A percentile compares a stretch with the other conserved stretches of the same genome.
Conservation (phyloP, 2,797 vertebrate genomes). For the Eleutherodactylus coqui region DNA sequence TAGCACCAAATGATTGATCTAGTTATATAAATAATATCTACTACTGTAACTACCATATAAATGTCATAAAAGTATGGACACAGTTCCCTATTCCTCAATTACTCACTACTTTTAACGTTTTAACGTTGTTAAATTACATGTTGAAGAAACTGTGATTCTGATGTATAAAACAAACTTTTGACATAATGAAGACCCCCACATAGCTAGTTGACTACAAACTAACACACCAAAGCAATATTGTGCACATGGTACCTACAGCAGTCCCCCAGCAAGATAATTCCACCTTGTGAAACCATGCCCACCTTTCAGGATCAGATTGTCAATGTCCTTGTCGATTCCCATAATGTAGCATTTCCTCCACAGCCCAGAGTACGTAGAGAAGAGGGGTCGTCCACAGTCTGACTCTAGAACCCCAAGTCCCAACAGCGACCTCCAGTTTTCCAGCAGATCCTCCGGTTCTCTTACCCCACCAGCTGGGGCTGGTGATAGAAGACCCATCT, state of each 20-base stretch:
- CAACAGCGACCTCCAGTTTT: slow-evolving; percentile 85
- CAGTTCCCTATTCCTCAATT: neutral
- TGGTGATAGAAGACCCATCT: slow-evolving; percentile 77
- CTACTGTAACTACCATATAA: neutral
- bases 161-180: neutral
- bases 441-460: slow-evolving; percentile 77
- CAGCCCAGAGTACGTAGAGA: slow-evolving; percentile 84
- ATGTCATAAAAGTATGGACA: neutral
- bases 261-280: neutral
- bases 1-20: neutral
- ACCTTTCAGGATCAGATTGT: slow-evolving; percentile 85
- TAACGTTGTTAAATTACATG: neutral
- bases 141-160: neutral
- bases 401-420: slow-evolving; percentile 88
- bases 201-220: neutral
- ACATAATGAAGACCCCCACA: neutral
- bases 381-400: slow-evolving; percentile 84
- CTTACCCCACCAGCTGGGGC: slow-evolving; percentile 79
- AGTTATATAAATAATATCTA: neutral
- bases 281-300: slow-evolving; percentile 59
- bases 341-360: slow-evolving; percentile 87
- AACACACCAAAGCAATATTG: neutral
- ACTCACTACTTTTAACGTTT: neutral
- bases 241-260: neutral
- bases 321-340: slow-evolving; percentile 84